Evolutionary conservation across 37 sponge, comb jelly and placozoan genomes (phyloP).

Genomic region (Eunapius fragilis): DNA sequence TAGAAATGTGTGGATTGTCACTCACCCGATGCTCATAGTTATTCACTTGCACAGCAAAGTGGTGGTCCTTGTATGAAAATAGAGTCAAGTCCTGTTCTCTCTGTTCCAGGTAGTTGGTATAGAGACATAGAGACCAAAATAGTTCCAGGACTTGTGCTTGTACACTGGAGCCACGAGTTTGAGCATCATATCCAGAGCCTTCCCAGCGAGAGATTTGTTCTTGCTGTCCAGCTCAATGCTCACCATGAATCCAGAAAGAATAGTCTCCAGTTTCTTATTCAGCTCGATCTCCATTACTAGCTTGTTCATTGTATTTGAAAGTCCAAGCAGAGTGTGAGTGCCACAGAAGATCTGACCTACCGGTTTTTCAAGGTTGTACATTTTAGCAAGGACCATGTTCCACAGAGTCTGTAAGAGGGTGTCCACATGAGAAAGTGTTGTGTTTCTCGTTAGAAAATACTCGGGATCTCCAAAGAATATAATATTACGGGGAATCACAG

Average conservation of each 20-base stretch:
- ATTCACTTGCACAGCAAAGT: background rate
- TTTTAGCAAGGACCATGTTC: background rate
- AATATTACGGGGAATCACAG: too few species aligned
- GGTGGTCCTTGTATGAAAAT: background rate
- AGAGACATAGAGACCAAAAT: background rate
- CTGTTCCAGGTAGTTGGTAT: background rate
- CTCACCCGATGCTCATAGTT: background rate
- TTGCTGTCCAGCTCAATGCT: background rate
- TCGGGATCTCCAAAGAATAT: too few species aligned
- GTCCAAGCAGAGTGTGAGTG: background rate
- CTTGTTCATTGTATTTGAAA: background rate
- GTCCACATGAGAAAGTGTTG: background rate
- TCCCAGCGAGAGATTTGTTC: background rate
- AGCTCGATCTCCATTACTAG: background rate
- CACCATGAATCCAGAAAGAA: background rate
- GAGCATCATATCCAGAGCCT: background rate
- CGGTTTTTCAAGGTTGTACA: background rate
- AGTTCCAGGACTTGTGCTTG: background rate
- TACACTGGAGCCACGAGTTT: background rate
- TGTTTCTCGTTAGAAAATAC: too few species aligned
- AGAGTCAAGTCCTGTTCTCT: background rate
- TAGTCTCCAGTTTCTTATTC: background rate
- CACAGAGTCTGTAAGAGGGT: background rate
- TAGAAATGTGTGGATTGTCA: background rate
- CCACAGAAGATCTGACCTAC: background rate